Evolutionary conservation across 2,797 vertebrate genomes (phyloP), one percentile per base, ranked within the genome.

Genomic region (Hyperoplus lanceolatus): DNA sequence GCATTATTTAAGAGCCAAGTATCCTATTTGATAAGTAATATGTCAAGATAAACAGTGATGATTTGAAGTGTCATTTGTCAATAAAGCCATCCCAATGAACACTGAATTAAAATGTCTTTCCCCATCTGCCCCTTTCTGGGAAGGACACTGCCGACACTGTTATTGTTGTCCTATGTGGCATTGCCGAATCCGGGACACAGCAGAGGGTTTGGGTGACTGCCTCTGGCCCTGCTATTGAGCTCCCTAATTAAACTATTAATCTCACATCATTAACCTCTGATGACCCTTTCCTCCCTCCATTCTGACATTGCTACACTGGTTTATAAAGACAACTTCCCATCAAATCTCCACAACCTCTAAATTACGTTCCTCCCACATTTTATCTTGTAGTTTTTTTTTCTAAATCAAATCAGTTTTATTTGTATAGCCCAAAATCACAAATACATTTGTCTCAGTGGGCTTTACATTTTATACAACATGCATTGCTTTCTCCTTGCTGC

Each of bases 241-340:
- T 79, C 60, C 75, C 77, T 95, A 95, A 94, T 95, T 95, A 94
- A 95, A 92, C 91, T 90, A 94, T 94, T 95, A 93, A 95, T 95
- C 93, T 94, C 90, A 90, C 88, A 85, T 91, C 91, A 93, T 95
- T 95, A 94, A 94, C 92, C 93, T 93, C 82, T 0, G 49, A 80
- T 78, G 85, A 90, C 89, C 92, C 81, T 70, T 80, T 74, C 81
- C 88, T 89, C 81, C 80, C 77, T 75, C 80, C 67, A 69, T 87
- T 86, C 76, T 85, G 87, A 94, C 88, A 89, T 79, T 84, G 87
- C 83, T 67, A 62, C 85, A 75, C 51, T 41, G 74, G 50, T 77
- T 86, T 81, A 80, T 78, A 81, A 88, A 90, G 90, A 85, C 85
- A 86, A 74, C 76, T 75, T 87, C 70, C 41, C 60, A 62, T 55